These are phyloP conservation scores for Miltochrista miniata DNA, from an alignment of 2,888 invertebrate genomes.

Conservation along the genomic window DNA sequence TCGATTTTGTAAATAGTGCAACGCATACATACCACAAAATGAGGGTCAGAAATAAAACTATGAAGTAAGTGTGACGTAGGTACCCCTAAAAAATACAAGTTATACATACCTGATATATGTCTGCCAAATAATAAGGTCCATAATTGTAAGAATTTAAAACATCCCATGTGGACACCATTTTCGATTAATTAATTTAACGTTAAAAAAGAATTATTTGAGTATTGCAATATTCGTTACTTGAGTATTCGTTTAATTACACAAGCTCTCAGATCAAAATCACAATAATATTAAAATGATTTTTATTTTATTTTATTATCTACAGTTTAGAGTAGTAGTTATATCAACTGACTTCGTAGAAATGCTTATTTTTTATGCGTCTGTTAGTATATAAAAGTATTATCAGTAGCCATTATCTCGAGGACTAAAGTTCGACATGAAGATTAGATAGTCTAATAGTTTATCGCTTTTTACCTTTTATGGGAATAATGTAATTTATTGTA, in stretches of 20 bases:
- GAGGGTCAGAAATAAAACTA: no score
- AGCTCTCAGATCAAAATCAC: no score
- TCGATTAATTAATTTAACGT: not conserved
- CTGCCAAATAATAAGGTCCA: constrained; percentile 17
- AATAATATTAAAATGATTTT: no score
- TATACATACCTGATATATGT: constrained; percentile 29
- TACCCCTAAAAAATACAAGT: no score
- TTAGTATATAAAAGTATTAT: constrained; percentile 33
- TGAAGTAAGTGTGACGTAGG: no score
- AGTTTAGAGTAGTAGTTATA: constrained; percentile 3
- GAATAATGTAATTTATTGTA: constrained; percentile 1
- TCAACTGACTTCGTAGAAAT: constrained; percentile 10
- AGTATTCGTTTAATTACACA: no score
- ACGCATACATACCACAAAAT: no score
- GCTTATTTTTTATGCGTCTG: not conserved
- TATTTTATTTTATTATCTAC: not conserved
- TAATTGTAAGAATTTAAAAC: constrained; percentile 25
- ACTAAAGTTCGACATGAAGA: constrained; percentile 36
- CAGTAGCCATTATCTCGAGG: constrained; percentile 25
- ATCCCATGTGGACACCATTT: constrained; percentile 40
- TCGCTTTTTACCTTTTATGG: constrained; percentile 18
- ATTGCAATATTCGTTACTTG: not conserved
- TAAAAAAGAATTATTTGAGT: not conserved
- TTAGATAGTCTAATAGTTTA: constrained; percentile 30
- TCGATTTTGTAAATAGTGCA: no score